Evolutionary conservation across 2,888 invertebrate genomes (phyloP).

Genomic region (Rotaria socialis): DNA sequence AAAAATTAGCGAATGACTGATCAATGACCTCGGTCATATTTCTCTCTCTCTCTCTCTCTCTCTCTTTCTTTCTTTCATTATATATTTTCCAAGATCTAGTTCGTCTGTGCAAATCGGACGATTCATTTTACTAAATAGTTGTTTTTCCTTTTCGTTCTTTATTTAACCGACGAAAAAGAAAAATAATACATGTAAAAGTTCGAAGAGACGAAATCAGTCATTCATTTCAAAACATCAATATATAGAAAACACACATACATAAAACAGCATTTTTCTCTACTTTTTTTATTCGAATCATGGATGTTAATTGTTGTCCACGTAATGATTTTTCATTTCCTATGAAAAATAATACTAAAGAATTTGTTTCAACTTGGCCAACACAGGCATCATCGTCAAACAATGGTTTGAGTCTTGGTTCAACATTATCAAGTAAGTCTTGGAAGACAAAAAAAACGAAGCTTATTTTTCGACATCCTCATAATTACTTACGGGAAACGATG

Average conservation of each 20-base stretch:
- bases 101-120: background rate
- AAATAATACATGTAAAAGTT: background rate
- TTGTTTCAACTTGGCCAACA: constrained; percentile 12
- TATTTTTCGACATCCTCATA: too few species aligned
- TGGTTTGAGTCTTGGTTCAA: background rate
- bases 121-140: constrained; percentile 25
- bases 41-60: background rate
- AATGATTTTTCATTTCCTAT: constrained; percentile 36
- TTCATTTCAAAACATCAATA: background rate
- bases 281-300: background rate
- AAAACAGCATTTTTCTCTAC: background rate
- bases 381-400: background rate
- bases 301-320: constrained; percentile 37
- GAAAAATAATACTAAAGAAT: constrained; percentile 26
- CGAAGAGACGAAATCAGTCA: background rate
- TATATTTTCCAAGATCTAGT: constrained; percentile 19
- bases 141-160: background rate
- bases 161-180: background rate
- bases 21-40: background rate
- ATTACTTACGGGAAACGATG: too few species aligned
- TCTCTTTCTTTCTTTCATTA: background rate
- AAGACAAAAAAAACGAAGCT: background rate
- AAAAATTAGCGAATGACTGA: background rate
- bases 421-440: background rate
- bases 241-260: background rate